Evolutionary conservation across 2,113 vertebrate genomes (phyloP).

Genomic region (Indri indri): DNA sequence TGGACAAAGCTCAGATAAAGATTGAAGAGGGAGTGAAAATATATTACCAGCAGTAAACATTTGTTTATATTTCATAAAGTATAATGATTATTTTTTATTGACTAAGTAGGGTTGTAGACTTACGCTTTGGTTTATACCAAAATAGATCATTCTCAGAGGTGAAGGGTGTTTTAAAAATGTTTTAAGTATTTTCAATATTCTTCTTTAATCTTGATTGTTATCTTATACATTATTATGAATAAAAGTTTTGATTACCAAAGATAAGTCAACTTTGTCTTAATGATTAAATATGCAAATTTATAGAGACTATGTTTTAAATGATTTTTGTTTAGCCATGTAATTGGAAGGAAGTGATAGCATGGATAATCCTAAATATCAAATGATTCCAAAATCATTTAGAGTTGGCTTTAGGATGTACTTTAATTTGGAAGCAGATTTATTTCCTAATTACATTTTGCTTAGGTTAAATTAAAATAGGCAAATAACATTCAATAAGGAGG

Average conservation of each 20-base stretch:
- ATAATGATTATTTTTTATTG: background rate
- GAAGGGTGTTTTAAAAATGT: background rate
- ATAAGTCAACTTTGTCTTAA: background rate
- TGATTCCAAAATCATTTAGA: slow-evolving; percentile 21
- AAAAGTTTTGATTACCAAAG: background rate
- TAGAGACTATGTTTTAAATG: background rate
- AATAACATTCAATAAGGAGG: background rate
- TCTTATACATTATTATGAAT: background rate
- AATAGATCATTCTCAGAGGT: background rate
- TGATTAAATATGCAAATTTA: slow-evolving; percentile 26
- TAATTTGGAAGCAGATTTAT: background rate
- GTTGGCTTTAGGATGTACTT: background rate
- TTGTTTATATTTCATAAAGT: background rate
- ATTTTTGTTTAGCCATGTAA: background rate
- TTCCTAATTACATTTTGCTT: slow-evolving; percentile 29
- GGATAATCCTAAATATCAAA: slow-evolving; percentile 20
- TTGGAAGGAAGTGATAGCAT: background rate
- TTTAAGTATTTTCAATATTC: background rate
- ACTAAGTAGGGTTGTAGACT: background rate
- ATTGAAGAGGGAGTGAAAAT: background rate
- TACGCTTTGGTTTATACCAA: background rate
- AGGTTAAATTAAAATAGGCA: background rate
- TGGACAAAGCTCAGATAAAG: background rate
- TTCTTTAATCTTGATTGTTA: background rate
- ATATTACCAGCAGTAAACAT: background rate